A percentile compares a stretch with the other conserved stretches of the same genome.
Conservation (phyloP, 2,797 vertebrate genomes). For the Myotis vivesi region DNA sequence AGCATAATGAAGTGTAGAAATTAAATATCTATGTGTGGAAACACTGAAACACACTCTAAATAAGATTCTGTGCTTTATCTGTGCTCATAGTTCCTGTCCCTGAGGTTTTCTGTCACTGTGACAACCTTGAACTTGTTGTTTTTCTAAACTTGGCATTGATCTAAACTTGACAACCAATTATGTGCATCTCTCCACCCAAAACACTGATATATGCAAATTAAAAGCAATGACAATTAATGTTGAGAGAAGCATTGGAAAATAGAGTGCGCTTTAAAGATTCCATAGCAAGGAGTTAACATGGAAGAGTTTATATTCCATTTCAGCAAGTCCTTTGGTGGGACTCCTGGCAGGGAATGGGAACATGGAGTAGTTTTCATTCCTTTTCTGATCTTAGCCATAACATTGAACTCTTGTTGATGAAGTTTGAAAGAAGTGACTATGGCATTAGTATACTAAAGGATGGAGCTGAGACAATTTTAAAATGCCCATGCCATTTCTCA, state of each 20-base stretch:
- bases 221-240: background rate
- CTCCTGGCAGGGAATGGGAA: background rate
- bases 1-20: background rate
- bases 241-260: background rate
- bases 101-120: background rate
- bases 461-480: background rate
- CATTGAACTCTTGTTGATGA: background rate
- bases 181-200: background rate
- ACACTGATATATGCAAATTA: background rate
- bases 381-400: background rate
- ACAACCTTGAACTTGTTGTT: background rate
- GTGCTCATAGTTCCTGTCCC: background rate
- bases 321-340: background rate
- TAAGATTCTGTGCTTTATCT: background rate
- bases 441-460: background rate
- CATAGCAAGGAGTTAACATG: background rate
- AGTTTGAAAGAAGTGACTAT: background rate
- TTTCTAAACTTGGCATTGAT: background rate
- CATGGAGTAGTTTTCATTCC: background rate
- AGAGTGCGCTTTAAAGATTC: background rate
- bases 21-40: background rate
- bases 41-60: background rate
- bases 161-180: background rate
- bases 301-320: background rate
- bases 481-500: constrained; percentile 1